Evolutionary conservation across 1,140 invertebrate genomes (phyloP).

Genomic region (Cherax quadricarinatus): DNA sequence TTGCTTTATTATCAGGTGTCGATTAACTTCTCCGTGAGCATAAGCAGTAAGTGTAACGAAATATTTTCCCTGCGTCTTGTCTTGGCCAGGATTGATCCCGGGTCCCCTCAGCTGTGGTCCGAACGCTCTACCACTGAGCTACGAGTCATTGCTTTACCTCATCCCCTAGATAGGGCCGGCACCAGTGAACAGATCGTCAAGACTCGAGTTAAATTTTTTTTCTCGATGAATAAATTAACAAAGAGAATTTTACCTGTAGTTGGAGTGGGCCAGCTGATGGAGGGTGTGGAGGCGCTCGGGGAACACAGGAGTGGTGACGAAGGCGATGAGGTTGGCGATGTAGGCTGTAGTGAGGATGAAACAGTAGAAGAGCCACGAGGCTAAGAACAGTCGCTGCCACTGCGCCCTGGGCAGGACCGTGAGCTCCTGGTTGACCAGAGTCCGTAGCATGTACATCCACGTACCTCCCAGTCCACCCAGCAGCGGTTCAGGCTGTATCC

Average conservation of each 20-base stretch:
- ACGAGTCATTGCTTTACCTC: neutral
- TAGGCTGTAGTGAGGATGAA: conserved; percentile 23
- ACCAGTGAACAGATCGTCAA: no score
- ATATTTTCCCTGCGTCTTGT: no score
- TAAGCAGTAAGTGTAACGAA: no score
- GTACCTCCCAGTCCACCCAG: neutral
- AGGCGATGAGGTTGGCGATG: conserved; percentile 43
- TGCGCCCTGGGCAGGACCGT: neutral
- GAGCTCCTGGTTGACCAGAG: neutral
- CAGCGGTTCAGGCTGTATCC: neutral
- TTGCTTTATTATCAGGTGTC: no score
- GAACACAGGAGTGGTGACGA: conserved; percentile 38
- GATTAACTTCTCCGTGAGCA: no score
- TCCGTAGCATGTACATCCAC: neutral
- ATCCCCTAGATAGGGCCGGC: no score
- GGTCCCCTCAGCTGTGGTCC: no score
- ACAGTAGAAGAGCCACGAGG: neutral
- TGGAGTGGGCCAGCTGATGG: neutral
- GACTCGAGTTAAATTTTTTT: no score
- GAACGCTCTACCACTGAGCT: neutral
- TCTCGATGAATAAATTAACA: no score
- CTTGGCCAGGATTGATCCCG: no score
- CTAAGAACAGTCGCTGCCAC: conserved; percentile 8
- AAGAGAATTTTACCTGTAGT: neutral
- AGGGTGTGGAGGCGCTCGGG: conserved; percentile 17